Percentiles rank a stretch among this genome's conserved stretches.
Evolutionary conservation across 1,140 invertebrate species (phyloP).

Genomic region (Plutomurus gul): DNA sequence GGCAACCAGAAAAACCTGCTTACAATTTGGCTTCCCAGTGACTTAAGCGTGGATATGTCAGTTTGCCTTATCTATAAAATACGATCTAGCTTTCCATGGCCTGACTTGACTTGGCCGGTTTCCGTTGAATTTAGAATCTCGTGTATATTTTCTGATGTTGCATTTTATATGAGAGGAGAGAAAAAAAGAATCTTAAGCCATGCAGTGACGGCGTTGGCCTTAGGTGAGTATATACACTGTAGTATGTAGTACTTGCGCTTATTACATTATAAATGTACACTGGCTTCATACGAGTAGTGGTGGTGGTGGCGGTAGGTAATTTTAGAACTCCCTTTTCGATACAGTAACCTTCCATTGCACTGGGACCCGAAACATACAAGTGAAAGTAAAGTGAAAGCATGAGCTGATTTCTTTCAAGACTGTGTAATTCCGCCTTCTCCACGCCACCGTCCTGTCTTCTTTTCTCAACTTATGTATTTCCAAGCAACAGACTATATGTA

Average conservation of each 20-base stretch:
- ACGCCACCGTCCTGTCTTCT: neutral
- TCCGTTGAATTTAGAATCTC: neutral
- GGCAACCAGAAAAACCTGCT: neutral
- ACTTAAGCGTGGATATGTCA: neutral
- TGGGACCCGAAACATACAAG: no score
- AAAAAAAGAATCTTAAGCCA: no score
- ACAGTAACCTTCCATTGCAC: no score
- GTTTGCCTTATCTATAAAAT: conserved; percentile 18
- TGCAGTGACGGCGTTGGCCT: no score
- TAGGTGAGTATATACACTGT: no score
- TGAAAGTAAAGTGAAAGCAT: conserved; percentile 9
- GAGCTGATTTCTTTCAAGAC: conserved; percentile 1
- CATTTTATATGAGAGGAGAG: no score
- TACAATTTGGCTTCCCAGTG: neutral
- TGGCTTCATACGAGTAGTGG: no score
- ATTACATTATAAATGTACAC: no score
- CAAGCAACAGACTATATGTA: neutral
- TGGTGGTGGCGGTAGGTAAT: no score
- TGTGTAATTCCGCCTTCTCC: neutral
- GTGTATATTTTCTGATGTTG: no score
- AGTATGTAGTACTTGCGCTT: no score
- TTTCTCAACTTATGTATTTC: neutral
- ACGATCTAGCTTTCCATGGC: neutral
- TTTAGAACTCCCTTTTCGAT: no score
- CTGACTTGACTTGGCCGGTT: neutral